phyloP scores from a whole-genome alignment of 30 jellyfish, hydroid and myxozoan genomes.

The Aurelia aurita region DNA sequence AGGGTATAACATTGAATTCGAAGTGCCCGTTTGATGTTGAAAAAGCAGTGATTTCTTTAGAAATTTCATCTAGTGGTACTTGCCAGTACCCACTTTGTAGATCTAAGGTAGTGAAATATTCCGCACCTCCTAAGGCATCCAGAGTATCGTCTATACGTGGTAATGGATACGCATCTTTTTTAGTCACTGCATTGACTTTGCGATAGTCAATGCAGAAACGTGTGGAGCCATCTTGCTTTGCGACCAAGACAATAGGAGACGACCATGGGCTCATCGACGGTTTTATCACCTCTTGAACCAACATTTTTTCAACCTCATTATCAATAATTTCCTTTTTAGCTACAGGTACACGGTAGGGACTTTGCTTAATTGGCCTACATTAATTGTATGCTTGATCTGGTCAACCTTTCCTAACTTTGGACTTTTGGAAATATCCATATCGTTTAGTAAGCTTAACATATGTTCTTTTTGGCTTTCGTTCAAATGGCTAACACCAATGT shows the following conservation, averaged over 20 bases:
- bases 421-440: not conserved
- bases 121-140: too few relatives aligned
- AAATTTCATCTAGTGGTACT: slow-evolving; percentile 18
- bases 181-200: slow-evolving; percentile 21
- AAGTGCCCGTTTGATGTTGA: slow-evolving; percentile 46
- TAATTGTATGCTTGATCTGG: not conserved
- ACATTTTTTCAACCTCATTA: slow-evolving; percentile 45
- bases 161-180: too few relatives aligned
- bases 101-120: too few relatives aligned
- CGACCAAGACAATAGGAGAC: slow-evolving; percentile 63
- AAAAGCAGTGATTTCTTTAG: slow-evolving; percentile 58
- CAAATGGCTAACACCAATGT: too few relatives aligned
- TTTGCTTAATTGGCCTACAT: slow-evolving; percentile 1
- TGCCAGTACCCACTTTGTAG: slow-evolving; percentile 67
- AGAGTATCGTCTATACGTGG: too few relatives aligned
- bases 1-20: slow-evolving; percentile 51
- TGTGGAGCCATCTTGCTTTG: slow-evolving; percentile 42
- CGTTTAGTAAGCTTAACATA: not conserved
- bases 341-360: slow-evolving; percentile 43
- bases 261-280: slow-evolving; percentile 64
- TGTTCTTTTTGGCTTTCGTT: not conserved
- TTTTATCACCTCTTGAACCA: slow-evolving; percentile 11
- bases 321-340: slow-evolving; percentile 29
- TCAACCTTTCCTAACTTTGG: not conserved
- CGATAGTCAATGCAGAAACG: slow-evolving; percentile 54